phyloP scores from a whole-genome alignment of 1,140 invertebrate genomes.

The Wasmannia auropunctata region DNA sequence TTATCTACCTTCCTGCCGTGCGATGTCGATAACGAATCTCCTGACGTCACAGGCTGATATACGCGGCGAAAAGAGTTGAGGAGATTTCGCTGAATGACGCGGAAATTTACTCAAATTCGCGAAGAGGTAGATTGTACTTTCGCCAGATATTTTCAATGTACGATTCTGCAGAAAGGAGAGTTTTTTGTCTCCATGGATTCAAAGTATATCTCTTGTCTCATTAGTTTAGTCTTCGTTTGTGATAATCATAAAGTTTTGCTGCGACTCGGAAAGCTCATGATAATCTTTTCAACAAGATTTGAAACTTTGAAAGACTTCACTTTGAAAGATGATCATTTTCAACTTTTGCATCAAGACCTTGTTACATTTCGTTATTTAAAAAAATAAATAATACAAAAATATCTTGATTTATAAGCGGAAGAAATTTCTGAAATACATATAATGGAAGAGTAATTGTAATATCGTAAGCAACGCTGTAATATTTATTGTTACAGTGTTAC shows the following conservation, averaged over 20 bases:
- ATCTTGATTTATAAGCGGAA: background rate
- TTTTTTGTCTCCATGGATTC: background rate
- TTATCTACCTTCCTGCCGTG: background rate
- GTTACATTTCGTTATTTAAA: background rate
- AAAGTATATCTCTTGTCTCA: background rate
- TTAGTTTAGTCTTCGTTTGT: too few relatives aligned
- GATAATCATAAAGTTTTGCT: too few relatives aligned
- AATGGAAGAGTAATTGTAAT: background rate
- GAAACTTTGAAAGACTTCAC: too few relatives aligned
- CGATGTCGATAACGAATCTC: background rate
- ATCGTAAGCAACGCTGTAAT: background rate
- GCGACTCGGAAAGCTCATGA: too few relatives aligned
- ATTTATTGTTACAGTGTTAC: background rate
- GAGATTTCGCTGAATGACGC: background rate
- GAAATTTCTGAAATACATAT: background rate
- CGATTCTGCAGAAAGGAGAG: too few relatives aligned
- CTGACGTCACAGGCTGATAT: background rate
- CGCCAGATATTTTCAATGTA: too few relatives aligned
- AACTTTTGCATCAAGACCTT: background rate
- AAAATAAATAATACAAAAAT: background rate
- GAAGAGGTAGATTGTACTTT: background rate
- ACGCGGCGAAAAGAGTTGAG: background rate
- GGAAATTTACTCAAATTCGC: background rate
- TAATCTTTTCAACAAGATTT: too few relatives aligned
- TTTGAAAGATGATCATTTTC: background rate